A percentile compares a stretch with the other conserved stretches of the same genome.
Conservation (phyloP, 2,888 invertebrate genomes). For the Sinopyrophorus schimmeli region DNA sequence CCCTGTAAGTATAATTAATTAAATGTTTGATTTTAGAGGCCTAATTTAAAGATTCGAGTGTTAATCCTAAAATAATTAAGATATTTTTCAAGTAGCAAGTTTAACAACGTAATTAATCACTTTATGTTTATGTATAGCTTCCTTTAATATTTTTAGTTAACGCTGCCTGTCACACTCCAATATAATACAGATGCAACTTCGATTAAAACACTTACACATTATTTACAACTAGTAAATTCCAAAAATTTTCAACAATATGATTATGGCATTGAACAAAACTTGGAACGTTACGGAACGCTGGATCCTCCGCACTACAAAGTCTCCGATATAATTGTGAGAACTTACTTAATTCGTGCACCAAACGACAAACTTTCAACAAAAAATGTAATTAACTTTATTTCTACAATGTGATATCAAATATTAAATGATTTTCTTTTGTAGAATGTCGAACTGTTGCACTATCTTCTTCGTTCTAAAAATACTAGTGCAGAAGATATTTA, state of each 20-base stretch:
- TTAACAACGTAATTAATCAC: too few species aligned
- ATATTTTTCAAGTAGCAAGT: too few species aligned
- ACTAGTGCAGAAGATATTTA: slow-evolving; percentile 15
- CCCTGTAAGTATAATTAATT: slow-evolving; percentile 29
- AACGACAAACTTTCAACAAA: slow-evolving; percentile 23
- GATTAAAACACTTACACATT: slow-evolving; percentile 22
- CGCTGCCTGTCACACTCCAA: slow-evolving; percentile 21
- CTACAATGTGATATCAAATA: too few species aligned
- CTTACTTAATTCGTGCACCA: slow-evolving; percentile 23
- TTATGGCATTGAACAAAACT: slow-evolving; percentile 23
- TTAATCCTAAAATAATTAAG: too few species aligned
- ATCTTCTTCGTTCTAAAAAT: slow-evolving; percentile 2
- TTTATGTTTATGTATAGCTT: too few species aligned
- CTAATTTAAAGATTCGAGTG: too few species aligned
- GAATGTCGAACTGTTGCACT: slow-evolving; percentile 12
- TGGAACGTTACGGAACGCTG: slow-evolving; percentile 18
- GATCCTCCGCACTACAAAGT: slow-evolving; percentile 27
- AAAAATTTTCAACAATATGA: slow-evolving; percentile 28
- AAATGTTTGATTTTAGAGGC: too few species aligned
- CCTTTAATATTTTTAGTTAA: slow-evolving; percentile 6
- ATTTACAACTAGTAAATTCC: slow-evolving; percentile 10
- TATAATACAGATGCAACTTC: slow-evolving; percentile 27
- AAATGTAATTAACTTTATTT: too few species aligned
- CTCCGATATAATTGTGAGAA: slow-evolving; percentile 23
- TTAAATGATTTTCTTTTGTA: slow-evolving; percentile 8